These are phyloP conservation scores for Catocala sponsa DNA, from an alignment of 2,888 invertebrate species.

Conservation along the genomic window DNA sequence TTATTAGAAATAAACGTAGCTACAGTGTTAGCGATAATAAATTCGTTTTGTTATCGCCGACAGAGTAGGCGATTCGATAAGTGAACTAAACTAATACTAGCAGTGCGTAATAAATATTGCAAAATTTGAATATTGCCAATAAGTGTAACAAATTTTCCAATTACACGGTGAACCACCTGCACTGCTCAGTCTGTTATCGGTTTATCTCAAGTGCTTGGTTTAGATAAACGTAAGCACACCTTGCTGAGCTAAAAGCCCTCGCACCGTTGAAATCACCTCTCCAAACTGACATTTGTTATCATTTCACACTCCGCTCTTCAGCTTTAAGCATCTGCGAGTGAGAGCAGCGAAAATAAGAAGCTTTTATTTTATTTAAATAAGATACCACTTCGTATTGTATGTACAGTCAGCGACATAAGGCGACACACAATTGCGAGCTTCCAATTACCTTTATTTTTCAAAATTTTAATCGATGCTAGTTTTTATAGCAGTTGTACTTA, in stretches of 20 bases:
- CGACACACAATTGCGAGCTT: too few species aligned
- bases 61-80: background rate
- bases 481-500: too few species aligned
- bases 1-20: too few species aligned
- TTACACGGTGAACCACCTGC: conserved; percentile 24
- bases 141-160: conserved; percentile 21
- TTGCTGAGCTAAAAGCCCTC: conserved; percentile 37
- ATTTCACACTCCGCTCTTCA: conserved; percentile 42
- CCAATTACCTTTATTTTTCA: too few species aligned
- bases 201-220: conserved; percentile 53
- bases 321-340: conserved; percentile 24
- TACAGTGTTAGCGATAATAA: too few species aligned
- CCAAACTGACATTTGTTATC: conserved; percentile 41
- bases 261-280: conserved; percentile 48
- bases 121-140: conserved; percentile 14
- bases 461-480: too few species aligned
- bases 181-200: conserved; percentile 31
- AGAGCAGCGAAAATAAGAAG: conserved; percentile 17
- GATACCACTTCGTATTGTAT: background rate
- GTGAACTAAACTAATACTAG: conserved; percentile 9
- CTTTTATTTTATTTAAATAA: conserved; percentile 1
- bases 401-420: too few species aligned
- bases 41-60: too few species aligned
- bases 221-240: conserved; percentile 44
- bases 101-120: conserved; percentile 6